A percentile compares a stretch with the other conserved stretches of the same genome.
phyloP scores from a whole-genome alignment of 2,888 invertebrate species.

The Molorchus minor region DNA sequence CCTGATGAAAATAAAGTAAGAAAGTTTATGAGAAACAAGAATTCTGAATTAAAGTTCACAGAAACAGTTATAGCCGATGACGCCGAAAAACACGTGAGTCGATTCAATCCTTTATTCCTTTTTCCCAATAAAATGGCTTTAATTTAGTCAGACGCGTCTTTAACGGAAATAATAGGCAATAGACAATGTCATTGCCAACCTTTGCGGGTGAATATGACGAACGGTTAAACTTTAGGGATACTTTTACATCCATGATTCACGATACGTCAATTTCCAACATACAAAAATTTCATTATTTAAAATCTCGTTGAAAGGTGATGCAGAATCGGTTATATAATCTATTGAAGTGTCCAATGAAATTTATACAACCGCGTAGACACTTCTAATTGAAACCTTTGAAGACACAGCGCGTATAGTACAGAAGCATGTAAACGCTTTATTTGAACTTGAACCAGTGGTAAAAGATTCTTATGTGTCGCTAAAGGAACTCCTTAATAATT shows the following conservation, averaged over 20 bases:
- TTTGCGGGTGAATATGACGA: slow-evolving; percentile 8
- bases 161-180: too few relatives aligned
- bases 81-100: too few relatives aligned
- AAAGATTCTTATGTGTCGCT: neutral
- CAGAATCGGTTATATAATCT: slow-evolving; percentile 18
- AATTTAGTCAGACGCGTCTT: too few relatives aligned
- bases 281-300: slow-evolving; percentile 32
- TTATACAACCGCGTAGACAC: slow-evolving; percentile 19
- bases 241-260: slow-evolving; percentile 15
- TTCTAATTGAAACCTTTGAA: slow-evolving; percentile 23
- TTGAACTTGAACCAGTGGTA: neutral
- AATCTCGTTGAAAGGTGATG: slow-evolving; percentile 19
- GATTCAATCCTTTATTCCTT: too few relatives aligned
- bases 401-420: slow-evolving; percentile 12
- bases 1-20: too few relatives aligned
- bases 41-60: too few relatives aligned
- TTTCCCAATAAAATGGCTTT: too few relatives aligned
- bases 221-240: slow-evolving; percentile 14
- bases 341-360: slow-evolving; percentile 22
- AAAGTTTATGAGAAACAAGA: too few relatives aligned
- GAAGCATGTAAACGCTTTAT: slow-evolving; percentile 21
- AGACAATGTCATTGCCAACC: too few relatives aligned
- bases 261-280: slow-evolving; percentile 10
- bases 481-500: too few relatives aligned
- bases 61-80: too few relatives aligned